Conservation (phyloP, 2,888 invertebrate genomes). For the Caenorhabditis zanzibari region DNA sequence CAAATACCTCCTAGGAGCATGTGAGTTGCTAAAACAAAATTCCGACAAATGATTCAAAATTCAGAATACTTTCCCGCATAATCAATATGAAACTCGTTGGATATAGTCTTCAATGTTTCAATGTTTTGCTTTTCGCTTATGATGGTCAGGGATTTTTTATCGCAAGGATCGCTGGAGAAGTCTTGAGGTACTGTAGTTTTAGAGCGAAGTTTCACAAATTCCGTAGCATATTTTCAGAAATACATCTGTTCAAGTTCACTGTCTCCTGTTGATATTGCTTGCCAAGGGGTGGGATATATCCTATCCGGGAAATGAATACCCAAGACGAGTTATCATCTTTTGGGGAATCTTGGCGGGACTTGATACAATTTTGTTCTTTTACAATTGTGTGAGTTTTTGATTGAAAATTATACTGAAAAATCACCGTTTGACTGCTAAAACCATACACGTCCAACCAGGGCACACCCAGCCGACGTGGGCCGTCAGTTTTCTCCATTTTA, state of each 20-base stretch:
- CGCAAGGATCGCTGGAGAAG: constrained; percentile 92
- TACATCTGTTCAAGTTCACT: constrained; percentile 88
- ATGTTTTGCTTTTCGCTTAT: constrained; percentile 92
- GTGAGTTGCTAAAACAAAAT: constrained; percentile 23
- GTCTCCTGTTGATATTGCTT: constrained; percentile 92
- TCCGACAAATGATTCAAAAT: background rate
- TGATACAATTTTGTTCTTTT: constrained; percentile 94
- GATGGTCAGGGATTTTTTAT: constrained; percentile 93
- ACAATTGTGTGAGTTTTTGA: constrained; percentile 93
- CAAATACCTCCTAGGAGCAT: constrained; percentile 60
- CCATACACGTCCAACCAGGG: no score
- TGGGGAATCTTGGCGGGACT: constrained; percentile 95
- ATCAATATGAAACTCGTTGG: constrained; percentile 85
- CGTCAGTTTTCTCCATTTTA: no score
- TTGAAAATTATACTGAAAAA: no score
- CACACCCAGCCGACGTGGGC: no score
- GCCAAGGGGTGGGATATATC: constrained; percentile 97
- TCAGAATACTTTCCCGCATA: constrained; percentile 67
- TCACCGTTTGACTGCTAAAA: no score
- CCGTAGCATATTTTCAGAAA: constrained; percentile 46
- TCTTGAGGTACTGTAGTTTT: constrained; percentile 84
- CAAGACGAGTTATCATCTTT: constrained; percentile 88
- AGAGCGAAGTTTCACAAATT: constrained; percentile 70
- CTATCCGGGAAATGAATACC: constrained; percentile 51
- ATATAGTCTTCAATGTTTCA: constrained; percentile 91